phyloP scores from a whole-genome alignment of 2,113 vertebrate genomes.

The Pelusios castaneus region DNA sequence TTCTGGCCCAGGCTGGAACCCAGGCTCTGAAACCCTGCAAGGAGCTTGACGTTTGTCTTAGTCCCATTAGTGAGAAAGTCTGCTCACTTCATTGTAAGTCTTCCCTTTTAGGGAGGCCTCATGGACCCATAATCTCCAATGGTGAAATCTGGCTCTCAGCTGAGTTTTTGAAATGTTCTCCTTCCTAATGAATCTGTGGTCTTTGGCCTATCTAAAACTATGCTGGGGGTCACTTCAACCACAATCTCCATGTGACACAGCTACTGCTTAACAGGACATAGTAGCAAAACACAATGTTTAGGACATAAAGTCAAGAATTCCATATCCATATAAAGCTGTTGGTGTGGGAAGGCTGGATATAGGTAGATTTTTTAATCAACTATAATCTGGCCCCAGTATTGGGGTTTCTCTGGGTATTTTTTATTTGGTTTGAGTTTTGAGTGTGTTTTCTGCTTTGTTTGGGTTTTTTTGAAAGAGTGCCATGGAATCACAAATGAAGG shows the following conservation, averaged over 20 bases:
- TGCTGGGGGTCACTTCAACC: neutral
- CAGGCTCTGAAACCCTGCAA: neutral
- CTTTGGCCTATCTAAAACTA: neutral
- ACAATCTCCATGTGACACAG: neutral
- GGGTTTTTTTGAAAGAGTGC: neutral
- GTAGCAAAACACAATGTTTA: neutral
- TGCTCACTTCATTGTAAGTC: neutral
- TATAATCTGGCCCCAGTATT: rapidly evolving
- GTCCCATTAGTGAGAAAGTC: neutral
- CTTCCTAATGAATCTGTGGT: neutral
- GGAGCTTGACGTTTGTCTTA: neutral
- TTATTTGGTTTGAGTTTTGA: neutral
- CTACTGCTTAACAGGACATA: neutral
- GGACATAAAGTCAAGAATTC: neutral
- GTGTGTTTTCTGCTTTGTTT: neutral
- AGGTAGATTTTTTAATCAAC: neutral
- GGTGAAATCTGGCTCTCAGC: neutral
- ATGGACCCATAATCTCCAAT: neutral
- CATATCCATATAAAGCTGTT: neutral
- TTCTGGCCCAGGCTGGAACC: neutral
- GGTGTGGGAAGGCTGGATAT: neutral
- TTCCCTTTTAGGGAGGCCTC: neutral
- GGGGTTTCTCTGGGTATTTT: neutral
- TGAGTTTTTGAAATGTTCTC: neutral
- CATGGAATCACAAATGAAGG: neutral